Evolutionary conservation across 2,113 vertebrate species (phyloP).

Genomic region (Brachyhypopomus gauderio): DNA sequence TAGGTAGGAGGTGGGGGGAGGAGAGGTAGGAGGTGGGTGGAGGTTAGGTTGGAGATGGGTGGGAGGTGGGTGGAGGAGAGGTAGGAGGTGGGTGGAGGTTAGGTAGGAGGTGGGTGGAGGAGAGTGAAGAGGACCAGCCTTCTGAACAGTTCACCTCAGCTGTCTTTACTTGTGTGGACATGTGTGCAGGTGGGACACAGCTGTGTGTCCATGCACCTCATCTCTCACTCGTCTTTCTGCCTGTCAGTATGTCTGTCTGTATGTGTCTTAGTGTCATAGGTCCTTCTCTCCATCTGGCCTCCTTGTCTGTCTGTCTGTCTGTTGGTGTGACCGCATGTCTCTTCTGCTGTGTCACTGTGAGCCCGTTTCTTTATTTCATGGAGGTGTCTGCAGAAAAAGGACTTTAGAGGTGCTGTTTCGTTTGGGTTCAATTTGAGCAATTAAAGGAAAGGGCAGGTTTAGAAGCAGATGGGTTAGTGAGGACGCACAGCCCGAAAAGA

Average conservation of each 20-base stretch:
- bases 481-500: slow-evolving; percentile 55
- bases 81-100: background rate
- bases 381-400: slow-evolving; percentile 63
- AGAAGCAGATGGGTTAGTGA: slow-evolving; percentile 69
- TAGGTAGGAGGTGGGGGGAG: no score
- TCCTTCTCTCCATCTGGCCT: slow-evolving; percentile 15
- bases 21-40: background rate
- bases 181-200: slow-evolving; percentile 74
- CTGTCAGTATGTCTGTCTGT: background rate
- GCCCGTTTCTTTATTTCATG: slow-evolving; percentile 67
- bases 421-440: slow-evolving; percentile 70
- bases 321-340: background rate
- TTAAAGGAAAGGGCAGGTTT: slow-evolving; percentile 75
- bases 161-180: slow-evolving; percentile 65
- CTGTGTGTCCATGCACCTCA: slow-evolving; percentile 58
- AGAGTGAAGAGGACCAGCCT: background rate
- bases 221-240: background rate
- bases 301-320: background rate
- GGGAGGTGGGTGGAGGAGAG: no score
- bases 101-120: background rate
- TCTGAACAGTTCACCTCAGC: slow-evolving; percentile 60
- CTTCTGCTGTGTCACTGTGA: slow-evolving; percentile 62
- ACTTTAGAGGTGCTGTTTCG: slow-evolving; percentile 60
- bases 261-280: background rate
- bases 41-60: no score